Evolutionary conservation across 2,797 vertebrate species (phyloP).

Genomic region (Diglossa cyanea): DNA sequence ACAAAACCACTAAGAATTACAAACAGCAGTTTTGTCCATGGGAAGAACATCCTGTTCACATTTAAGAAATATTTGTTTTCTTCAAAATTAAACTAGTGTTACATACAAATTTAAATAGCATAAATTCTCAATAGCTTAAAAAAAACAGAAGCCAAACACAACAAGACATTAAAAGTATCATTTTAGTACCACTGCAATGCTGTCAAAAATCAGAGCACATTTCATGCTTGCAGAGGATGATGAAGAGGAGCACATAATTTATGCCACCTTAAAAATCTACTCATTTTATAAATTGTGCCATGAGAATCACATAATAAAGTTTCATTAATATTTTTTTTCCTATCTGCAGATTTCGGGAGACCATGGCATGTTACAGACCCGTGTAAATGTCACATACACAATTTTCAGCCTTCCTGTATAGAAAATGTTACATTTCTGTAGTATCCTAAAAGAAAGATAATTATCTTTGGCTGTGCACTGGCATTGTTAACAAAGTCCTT

Average conservation of each 20-base stretch:
- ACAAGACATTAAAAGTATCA: not conserved
- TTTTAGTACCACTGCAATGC: not conserved
- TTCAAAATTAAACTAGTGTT: not conserved
- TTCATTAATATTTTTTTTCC: not conserved
- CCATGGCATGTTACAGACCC: not conserved
- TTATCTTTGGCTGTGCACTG: not conserved
- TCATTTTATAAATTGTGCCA: not conserved
- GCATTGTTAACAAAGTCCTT: not conserved
- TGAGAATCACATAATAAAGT: not conserved
- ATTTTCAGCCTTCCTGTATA: not conserved
- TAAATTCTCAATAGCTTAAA: not conserved
- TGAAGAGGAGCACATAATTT: not conserved
- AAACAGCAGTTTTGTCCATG: not conserved
- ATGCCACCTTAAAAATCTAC: not conserved
- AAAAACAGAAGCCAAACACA: not conserved
- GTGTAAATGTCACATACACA: not conserved
- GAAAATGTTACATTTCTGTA: not conserved
- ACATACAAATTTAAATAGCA: not conserved
- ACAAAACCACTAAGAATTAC: not conserved
- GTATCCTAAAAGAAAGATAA: slow-evolving; percentile 1
- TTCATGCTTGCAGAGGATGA: not conserved
- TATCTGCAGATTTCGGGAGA: not conserved
- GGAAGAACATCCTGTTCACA: not conserved
- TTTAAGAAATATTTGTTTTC: not conserved
- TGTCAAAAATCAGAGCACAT: not conserved